Evolutionary conservation across 1,140 invertebrate genomes (phyloP).

Genomic region (Drosophila murphyi): DNA sequence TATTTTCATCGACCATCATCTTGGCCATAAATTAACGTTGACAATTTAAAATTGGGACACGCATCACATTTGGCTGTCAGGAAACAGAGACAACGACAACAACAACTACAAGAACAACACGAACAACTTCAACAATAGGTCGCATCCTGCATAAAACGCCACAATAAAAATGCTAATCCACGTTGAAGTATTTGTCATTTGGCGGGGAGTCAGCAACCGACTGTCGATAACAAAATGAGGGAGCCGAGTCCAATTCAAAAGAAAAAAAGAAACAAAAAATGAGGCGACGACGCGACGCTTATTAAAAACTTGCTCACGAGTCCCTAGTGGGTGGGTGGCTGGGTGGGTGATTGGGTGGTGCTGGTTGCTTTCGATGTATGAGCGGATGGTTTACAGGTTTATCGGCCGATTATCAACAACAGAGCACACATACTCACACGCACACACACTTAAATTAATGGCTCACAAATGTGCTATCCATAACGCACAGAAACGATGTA

Average conservation of each 20-base stretch:
- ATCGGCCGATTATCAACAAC: conserved; percentile 68
- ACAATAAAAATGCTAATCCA: conserved; percentile 76
- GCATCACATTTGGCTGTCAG: conserved; percentile 23
- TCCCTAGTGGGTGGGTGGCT: conserved; percentile 17
- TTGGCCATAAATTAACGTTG: conserved; percentile 69
- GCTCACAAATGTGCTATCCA: conserved; percentile 72
- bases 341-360: conserved; percentile 6
- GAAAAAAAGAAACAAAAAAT: conserved; percentile 1
- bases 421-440: conserved; percentile 27
- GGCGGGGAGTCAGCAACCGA: conserved; percentile 28
- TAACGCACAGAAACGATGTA: conserved; percentile 50
- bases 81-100: conserved; percentile 16
- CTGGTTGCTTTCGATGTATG: not conserved
- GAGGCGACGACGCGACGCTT: conserved; percentile 39
- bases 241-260: conserved; percentile 40
- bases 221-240: conserved; percentile 55
- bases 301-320: conserved; percentile 64
- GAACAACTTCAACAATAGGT: not conserved
- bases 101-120: not conserved
- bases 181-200: conserved; percentile 36
- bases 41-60: conserved; percentile 68
- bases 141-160: conserved; percentile 54
- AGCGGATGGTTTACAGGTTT: conserved; percentile 39
- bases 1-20: conserved; percentile 59
- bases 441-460: conserved; percentile 55